Evolutionary conservation across 2,113 vertebrate species (phyloP).

Genomic region (Nerophis ophidion): DNA sequence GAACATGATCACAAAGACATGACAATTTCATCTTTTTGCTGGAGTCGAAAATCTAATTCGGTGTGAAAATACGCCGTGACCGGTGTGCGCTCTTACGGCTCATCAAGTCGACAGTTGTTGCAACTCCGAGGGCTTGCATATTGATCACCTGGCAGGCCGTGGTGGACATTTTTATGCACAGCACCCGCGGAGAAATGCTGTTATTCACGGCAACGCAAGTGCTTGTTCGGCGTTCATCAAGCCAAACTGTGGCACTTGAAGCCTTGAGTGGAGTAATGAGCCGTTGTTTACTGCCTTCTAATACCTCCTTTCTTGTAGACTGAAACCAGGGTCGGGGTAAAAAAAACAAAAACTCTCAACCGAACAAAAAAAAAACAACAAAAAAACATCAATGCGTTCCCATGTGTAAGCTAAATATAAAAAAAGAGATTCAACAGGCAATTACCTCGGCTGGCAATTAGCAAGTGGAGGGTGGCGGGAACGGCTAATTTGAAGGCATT

Average conservation of each 20-base stretch:
- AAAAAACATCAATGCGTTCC: conserved; percentile 6
- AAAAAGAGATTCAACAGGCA: conserved; percentile 7
- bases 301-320: neutral
- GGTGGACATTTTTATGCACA: conserved; percentile 15
- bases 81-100: conserved; percentile 23
- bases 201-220: conserved; percentile 30
- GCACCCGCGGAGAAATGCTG: conserved; percentile 21
- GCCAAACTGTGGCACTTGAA: conserved; percentile 13
- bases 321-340: neutral
- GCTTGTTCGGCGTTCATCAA: conserved; percentile 25
- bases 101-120: conserved; percentile 45
- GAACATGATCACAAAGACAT: too few relatives aligned
- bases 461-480: neutral
- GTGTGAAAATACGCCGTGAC: conserved; percentile 40
- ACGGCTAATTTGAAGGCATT: neutral
- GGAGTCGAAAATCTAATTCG: conserved; percentile 47
- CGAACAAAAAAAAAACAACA: too few relatives aligned
- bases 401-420: conserved; percentile 10
- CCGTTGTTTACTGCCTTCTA: neutral
- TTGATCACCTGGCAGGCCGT: neutral
- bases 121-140: conserved; percentile 27
- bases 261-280: conserved; percentile 1
- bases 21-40: conserved; percentile 39
- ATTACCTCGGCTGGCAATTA: conserved; percentile 2
- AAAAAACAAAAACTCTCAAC: too few relatives aligned